phyloP scores from a whole-genome alignment of 2,113 vertebrate species.

The Megaceryle torquata region DNA sequence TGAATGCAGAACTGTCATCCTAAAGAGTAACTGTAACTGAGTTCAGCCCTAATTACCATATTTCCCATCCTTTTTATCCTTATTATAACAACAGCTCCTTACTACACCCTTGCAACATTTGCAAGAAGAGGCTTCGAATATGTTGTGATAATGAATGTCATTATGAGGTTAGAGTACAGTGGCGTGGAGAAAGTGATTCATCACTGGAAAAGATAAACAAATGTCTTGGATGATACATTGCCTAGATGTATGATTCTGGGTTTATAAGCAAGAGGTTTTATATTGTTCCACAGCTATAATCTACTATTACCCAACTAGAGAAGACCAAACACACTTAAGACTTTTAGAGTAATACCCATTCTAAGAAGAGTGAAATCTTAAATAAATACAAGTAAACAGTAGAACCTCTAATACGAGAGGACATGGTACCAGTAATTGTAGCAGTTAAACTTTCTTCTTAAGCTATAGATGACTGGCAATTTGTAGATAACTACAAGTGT shows the following conservation, averaged over 20 bases:
- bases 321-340: background rate
- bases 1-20: background rate
- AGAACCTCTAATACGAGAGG: background rate
- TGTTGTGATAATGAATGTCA: slow-evolving; percentile 55
- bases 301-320: slow-evolving; percentile 36
- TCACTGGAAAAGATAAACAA: slow-evolving; percentile 14
- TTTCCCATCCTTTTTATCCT: slow-evolving; percentile 46
- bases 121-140: slow-evolving; percentile 54
- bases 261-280: slow-evolving; percentile 60
- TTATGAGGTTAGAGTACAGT: slow-evolving; percentile 52
- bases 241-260: slow-evolving; percentile 30
- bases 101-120: background rate
- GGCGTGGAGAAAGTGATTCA: slow-evolving; percentile 69
- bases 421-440: background rate
- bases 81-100: slow-evolving; percentile 30
- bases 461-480: background rate
- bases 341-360: slow-evolving; percentile 13
- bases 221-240: slow-evolving; percentile 60
- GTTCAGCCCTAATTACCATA: background rate
- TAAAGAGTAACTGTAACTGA: background rate
- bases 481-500: background rate
- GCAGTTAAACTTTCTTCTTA: background rate
- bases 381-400: background rate
- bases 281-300: slow-evolving; percentile 51
- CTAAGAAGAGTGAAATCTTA: background rate